Base-by-base conservation (phyloP, 1,140 invertebrate species). In the Trigoniulus corallinus region DNA sequence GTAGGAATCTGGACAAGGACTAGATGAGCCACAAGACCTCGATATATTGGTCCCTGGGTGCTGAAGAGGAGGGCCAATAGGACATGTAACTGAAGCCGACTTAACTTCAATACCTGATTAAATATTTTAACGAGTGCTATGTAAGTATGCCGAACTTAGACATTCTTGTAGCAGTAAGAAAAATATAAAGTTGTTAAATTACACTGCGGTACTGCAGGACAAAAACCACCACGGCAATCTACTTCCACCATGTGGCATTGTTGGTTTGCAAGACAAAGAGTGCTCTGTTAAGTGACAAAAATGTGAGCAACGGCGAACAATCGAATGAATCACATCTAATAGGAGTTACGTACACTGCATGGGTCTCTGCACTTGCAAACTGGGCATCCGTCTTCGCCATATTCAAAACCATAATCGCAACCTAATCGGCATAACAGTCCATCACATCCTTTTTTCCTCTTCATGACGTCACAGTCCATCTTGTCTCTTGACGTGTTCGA, bases 161-260 rank as follows among this genome's bases (percentile, higher is more conserved):
- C 29, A 34, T 34, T 34, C 7, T 34, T 34, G 15, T 7, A 34
- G 7, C 7, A 7, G 7, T 7, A 34, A 34, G 15, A 7, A 34
- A 34, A 7, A 34, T 34, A 34, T 7, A 34, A 7, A 15, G 29
- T 34, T 22, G 20, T 23, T 51, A 44, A 27, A 54, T 55, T 54
- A 55, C 84, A 88, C 34, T 85, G 78, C 0, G 82, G 80, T 40
- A 87, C 73, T 1, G 81, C 79, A 0, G 81, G 81, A 60, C 83
- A 86, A 0, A 78, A 75, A 4, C 68, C 62, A 37, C 64, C 67
- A 24, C 62, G 56, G 53, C 74, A 76, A 10, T 67, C 67, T 0
- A 75, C 69, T 49, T 73, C 65, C 0, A 75, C 69, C 60, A 74
- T 67, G 15, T 65, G 63, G 37, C 56, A 58, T 53, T 56, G 46